Evolutionary conservation across 1,140 invertebrate genomes (phyloP).

Genomic region (Proctacanthus coquilletti): DNA sequence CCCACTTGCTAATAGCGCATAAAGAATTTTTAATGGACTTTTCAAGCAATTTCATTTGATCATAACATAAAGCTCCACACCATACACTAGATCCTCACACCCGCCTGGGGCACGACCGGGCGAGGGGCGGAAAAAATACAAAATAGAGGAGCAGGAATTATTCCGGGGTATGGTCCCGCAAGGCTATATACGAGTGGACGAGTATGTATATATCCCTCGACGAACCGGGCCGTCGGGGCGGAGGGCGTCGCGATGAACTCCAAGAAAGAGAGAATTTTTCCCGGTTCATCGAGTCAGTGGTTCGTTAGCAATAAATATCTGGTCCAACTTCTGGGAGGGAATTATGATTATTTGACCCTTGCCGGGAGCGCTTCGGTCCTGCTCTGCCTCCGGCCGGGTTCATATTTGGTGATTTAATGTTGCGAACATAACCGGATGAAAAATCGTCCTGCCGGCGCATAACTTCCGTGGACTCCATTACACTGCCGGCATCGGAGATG

Average conservation of each 20-base stretch:
- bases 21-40: not conserved
- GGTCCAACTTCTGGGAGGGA: not conserved
- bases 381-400: too few relatives aligned
- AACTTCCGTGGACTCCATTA: not conserved
- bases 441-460: not conserved
- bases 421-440: not conserved
- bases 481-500: not conserved
- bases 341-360: not conserved
- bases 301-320: conserved; percentile 1
- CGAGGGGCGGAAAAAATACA: too few relatives aligned
- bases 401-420: conserved; percentile 1
- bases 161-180: too few relatives aligned
- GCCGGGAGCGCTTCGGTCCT: too few relatives aligned
- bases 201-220: too few relatives aligned
- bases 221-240: not conserved
- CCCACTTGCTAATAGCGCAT: not conserved
- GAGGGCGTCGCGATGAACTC: not conserved
- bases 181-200: too few relatives aligned
- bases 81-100: too few relatives aligned
- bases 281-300: not conserved
- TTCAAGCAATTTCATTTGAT: not conserved
- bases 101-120: too few relatives aligned
- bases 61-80: not conserved
- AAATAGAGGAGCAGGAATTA: too few relatives aligned
- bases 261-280: not conserved